Evolutionary conservation across 2,888 invertebrate species (phyloP).

Genomic region (Plemyria rubiginata): DNA sequence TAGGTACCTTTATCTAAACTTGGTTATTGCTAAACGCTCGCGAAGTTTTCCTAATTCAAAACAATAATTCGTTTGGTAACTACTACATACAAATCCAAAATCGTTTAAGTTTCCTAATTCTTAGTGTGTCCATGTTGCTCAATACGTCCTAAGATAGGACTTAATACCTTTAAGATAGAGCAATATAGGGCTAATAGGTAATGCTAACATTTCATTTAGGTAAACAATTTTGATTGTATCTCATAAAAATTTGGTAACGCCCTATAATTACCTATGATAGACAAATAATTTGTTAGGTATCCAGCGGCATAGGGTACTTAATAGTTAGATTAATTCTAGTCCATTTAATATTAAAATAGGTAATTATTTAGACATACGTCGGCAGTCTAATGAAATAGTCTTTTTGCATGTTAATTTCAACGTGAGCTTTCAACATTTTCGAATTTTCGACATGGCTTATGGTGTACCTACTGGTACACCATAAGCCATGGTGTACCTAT

Average conservation of each 20-base stretch:
- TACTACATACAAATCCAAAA: slow-evolving; percentile 12
- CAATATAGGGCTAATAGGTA: slow-evolving; percentile 68
- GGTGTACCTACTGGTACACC: too few relatives aligned
- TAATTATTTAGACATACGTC: slow-evolving; percentile 73
- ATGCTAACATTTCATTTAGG: slow-evolving; percentile 61
- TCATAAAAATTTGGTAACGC: slow-evolving; percentile 64
- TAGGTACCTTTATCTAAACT: neutral
- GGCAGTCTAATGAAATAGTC: slow-evolving; percentile 49
- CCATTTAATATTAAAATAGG: slow-evolving; percentile 79
- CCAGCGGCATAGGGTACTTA: slow-evolving; percentile 84
- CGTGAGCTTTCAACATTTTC: neutral
- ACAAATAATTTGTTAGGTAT: slow-evolving; percentile 69
- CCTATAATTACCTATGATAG: slow-evolving; percentile 62
- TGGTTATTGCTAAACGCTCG: neutral
- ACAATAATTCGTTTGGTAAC: neutral
- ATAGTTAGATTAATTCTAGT: slow-evolving; percentile 84
- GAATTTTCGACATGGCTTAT: too few relatives aligned
- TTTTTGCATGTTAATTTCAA: neutral
- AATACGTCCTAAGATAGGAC: slow-evolving; percentile 71
- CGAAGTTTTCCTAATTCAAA: neutral
- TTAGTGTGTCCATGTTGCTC: slow-evolving; percentile 81
- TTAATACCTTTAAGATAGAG: slow-evolving; percentile 53
- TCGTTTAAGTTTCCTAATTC: slow-evolving; percentile 30
- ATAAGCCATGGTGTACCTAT: too few relatives aligned
- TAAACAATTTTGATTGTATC: slow-evolving; percentile 64